Evolutionary conservation across 2,888 invertebrate genomes (phyloP).

Genomic region (Carpatolechia fugitivella): DNA sequence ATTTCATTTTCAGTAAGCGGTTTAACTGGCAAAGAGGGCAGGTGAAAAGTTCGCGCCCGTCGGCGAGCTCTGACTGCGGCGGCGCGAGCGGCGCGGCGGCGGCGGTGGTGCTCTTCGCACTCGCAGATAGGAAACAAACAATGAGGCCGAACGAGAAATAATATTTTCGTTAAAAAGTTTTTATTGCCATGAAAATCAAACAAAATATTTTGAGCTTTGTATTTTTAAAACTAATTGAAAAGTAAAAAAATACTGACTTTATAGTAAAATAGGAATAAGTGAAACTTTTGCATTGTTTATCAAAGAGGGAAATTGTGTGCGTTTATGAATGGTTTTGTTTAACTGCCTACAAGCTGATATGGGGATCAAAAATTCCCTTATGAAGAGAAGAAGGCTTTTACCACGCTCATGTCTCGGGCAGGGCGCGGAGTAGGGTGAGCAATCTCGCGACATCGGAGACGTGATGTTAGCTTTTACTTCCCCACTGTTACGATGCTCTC

Average conservation of each 20-base stretch:
- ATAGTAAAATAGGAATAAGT: too few relatives aligned
- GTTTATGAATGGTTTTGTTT: too few relatives aligned
- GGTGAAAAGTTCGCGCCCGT: constrained; percentile 42
- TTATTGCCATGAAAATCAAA: too few relatives aligned
- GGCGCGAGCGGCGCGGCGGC: too few relatives aligned
- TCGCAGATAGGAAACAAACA: neutral
- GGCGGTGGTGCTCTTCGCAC: neutral
- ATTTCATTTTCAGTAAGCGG: constrained; percentile 53
- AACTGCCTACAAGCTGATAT: too few relatives aligned
- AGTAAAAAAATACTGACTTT: too few relatives aligned
- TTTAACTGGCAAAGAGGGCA: constrained; percentile 56
- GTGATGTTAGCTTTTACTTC: constrained; percentile 43
- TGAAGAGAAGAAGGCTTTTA: neutral
- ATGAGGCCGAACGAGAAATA: neutral
- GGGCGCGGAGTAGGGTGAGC: neutral
- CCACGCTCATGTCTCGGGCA: neutral
- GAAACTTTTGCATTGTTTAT: too few relatives aligned
- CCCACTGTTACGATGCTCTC: constrained; percentile 39
- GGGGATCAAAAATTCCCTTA: neutral
- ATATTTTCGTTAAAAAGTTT: neutral
- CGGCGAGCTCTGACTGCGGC: neutral
- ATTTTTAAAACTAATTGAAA: too few relatives aligned
- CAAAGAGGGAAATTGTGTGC: too few relatives aligned
- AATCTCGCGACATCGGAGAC: constrained; percentile 21
- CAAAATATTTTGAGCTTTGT: too few relatives aligned